Conservation (phyloP, 2,888 invertebrate genomes). For the Lottia gigantea region DNA sequence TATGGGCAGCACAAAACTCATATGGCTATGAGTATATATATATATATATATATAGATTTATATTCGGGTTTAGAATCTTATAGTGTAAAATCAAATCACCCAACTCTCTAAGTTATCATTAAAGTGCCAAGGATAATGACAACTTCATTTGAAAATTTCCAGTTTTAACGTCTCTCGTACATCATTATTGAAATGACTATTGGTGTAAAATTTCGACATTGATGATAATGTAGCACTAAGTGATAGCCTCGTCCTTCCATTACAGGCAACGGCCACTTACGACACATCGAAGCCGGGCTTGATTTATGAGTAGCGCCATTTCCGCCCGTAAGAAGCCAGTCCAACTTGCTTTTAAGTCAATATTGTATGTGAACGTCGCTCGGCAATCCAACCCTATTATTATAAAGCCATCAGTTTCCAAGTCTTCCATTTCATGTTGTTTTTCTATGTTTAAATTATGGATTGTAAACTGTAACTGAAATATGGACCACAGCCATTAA, state of each 20-base stretch:
- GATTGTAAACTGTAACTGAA: background rate
- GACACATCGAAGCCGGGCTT: background rate
- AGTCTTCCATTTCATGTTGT: background rate
- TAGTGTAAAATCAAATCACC: too few species aligned
- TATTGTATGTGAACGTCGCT: background rate
- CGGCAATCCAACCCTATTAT: background rate
- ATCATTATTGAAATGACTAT: background rate
- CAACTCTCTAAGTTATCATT: too few species aligned
- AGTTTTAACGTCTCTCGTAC: background rate
- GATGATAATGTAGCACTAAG: background rate
- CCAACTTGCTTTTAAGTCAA: background rate
- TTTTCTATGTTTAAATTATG: background rate
- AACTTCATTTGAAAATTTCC: background rate
- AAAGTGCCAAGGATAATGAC: too few species aligned
- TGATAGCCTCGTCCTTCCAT: slow-evolving; percentile 1
- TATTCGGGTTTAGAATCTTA: too few species aligned
- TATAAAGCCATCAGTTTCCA: background rate
- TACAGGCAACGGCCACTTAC: slow-evolving; percentile 4
- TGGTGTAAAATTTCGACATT: slow-evolving; percentile 7
- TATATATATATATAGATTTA: too few species aligned
- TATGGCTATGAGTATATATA: too few species aligned
- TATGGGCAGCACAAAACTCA: too few species aligned
- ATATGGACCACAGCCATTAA: too few species aligned
- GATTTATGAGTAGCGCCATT: slow-evolving; percentile 5
- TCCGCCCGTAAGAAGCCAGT: slow-evolving; percentile 4